A percentile compares a stretch with the other conserved stretches of the same genome.
These are phyloP conservation scores for Plebejus argus DNA, from an alignment of 2,888 invertebrate genomes.

Conservation along the genomic window DNA sequence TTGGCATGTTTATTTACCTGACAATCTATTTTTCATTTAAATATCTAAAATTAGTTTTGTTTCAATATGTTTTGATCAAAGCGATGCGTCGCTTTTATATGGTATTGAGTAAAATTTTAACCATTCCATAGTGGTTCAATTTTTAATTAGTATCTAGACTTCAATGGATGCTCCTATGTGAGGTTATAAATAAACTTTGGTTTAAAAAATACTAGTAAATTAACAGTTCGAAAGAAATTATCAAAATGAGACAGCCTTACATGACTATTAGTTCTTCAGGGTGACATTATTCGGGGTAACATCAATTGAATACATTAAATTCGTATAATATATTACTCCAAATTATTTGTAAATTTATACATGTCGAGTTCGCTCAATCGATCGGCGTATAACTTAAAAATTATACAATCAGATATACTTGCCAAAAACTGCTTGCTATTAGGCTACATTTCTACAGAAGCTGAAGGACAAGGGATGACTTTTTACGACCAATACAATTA, in stretches of 20 bases:
- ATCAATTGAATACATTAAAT: slow-evolving; percentile 46
- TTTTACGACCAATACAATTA: no score
- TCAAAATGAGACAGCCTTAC: slow-evolving; percentile 38
- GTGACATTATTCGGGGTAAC: slow-evolving; percentile 38
- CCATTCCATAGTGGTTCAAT: no score
- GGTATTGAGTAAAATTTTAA: no score
- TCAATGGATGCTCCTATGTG: no score
- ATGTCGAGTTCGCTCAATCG: slow-evolving; percentile 28
- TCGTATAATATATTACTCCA: slow-evolving; percentile 51
- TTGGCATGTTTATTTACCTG: neutral
- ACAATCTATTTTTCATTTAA: neutral
- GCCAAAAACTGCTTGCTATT: neutral
- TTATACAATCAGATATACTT: neutral
- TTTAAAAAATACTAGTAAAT: neutral
- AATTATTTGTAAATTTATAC: slow-evolving; percentile 45
- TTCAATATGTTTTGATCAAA: neutral
- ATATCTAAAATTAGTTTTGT: neutral
- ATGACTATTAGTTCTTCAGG: slow-evolving; percentile 37
- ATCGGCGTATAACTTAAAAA: slow-evolving; percentile 31
- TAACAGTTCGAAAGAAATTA: neutral
- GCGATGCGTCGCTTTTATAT: neutral
- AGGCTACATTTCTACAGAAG: neutral
- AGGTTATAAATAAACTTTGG: neutral
- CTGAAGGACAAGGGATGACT: no score
- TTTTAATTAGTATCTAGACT: no score